Conservation (phyloP, 2,113 vertebrate genomes). For the Sebastes fasciatus region DNA sequence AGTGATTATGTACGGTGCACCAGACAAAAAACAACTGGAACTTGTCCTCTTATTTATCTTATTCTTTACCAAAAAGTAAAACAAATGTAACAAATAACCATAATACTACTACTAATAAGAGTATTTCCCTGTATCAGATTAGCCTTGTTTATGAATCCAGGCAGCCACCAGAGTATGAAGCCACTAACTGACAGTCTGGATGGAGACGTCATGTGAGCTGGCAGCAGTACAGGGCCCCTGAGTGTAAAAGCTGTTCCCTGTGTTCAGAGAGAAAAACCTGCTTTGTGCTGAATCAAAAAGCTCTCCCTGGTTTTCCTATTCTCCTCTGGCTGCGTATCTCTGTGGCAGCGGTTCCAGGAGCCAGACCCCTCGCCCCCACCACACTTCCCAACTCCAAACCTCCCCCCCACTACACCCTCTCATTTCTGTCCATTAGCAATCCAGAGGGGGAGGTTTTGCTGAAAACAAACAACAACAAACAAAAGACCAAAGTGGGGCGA, state of each 20-base stretch:
- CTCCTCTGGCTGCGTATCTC: conserved; percentile 50
- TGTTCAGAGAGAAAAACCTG: conserved; percentile 55
- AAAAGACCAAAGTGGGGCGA: conserved; percentile 69
- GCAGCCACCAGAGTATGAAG: conserved; percentile 14
- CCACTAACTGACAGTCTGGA: conserved; percentile 35
- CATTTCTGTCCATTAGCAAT: conserved; percentile 67
- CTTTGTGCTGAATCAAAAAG: conserved; percentile 63
- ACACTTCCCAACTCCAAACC: conserved; percentile 4
- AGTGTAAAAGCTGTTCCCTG: conserved; percentile 54
- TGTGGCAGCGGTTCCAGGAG: conserved; percentile 57
- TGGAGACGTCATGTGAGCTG: conserved; percentile 64
- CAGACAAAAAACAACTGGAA: background rate
- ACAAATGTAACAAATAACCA: background rate
- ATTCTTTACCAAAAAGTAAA: conserved; percentile 10
- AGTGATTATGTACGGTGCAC: background rate
- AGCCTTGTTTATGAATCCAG: conserved; percentile 4
- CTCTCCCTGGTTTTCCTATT: conserved; percentile 52
- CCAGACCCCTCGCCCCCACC: conserved; percentile 42
- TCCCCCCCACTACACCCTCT: conserved; percentile 10
- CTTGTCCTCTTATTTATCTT: background rate
- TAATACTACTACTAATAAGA: background rate
- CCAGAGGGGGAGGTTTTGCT: conserved; percentile 58
- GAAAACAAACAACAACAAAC: conserved; percentile 79
- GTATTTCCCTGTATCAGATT: background rate
- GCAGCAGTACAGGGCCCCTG: conserved; percentile 47